These are phyloP conservation scores for Stenchaetothrips biformis DNA, from an alignment of 2,888 invertebrate species.

Conservation along the genomic window DNA sequence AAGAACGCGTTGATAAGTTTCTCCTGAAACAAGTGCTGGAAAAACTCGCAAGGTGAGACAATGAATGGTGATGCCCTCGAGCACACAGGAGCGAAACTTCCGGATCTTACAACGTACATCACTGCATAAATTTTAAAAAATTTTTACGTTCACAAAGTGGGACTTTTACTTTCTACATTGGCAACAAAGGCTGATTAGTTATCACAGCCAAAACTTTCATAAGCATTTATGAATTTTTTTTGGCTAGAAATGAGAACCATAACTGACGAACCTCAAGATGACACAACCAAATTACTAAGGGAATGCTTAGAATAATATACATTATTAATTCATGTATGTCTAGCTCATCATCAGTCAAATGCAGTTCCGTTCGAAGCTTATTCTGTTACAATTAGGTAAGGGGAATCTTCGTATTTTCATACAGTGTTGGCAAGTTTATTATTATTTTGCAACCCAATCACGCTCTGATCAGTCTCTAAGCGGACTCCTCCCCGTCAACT, in stretches of 20 bases:
- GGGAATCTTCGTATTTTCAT: neutral
- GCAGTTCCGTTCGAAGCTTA: neutral
- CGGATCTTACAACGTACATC: too few relatives aligned
- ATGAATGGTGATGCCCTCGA: neutral
- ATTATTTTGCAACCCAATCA: neutral
- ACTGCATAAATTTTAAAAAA: neutral
- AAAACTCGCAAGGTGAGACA: neutral
- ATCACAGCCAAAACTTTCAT: constrained; percentile 21
- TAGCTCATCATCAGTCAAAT: constrained; percentile 21
- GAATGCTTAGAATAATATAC: constrained; percentile 21
- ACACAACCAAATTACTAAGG: constrained; percentile 16
- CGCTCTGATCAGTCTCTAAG: too few relatives aligned
- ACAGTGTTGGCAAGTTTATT: neutral
- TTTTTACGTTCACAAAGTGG: neutral
- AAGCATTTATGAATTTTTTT: constrained; percentile 18
- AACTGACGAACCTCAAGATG: constrained; percentile 24
- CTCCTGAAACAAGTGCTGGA: neutral
- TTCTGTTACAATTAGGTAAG: neutral
- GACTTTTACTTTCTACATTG: neutral
- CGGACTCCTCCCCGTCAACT: too few relatives aligned
- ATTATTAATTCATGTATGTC: constrained; percentile 2
- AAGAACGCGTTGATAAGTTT: neutral
- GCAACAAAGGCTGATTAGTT: constrained; percentile 25
- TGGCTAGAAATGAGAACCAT: constrained; percentile 11
- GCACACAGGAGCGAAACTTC: neutral